A percentile compares a stretch with the other conserved stretches of the same genome.
Conservation (phyloP, 2,888 invertebrate genomes). For the Stegana nigrithorax region DNA sequence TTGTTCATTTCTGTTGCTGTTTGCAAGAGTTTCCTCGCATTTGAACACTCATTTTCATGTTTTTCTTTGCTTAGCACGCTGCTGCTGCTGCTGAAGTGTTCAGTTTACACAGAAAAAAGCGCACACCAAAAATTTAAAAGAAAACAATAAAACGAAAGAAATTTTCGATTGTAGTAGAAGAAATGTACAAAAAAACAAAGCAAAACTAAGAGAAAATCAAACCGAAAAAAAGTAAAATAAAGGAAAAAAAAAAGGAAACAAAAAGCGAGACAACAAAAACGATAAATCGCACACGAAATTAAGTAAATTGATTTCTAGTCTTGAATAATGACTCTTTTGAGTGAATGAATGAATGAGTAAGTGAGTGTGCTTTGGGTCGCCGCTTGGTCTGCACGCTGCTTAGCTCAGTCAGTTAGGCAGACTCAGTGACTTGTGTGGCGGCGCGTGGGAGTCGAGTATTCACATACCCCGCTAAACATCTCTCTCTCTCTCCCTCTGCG, state of each 20-base stretch:
- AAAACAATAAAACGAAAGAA: not conserved
- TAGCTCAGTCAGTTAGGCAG: too few relatives aligned
- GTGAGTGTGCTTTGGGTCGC: not conserved
- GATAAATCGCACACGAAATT: conserved; percentile 17
- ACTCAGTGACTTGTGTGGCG: not conserved
- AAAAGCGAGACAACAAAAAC: conserved; percentile 12
- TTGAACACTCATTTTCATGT: conserved; percentile 7
- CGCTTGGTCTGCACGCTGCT: not conserved
- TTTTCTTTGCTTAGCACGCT: not conserved
- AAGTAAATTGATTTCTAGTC: conserved; percentile 16
- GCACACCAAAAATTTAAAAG: not conserved
- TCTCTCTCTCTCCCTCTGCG: not conserved
- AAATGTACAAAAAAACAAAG: not conserved
- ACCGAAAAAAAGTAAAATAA: too few relatives aligned
- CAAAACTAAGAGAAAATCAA: not conserved
- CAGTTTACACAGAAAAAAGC: not conserved
- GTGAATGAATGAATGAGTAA: not conserved
- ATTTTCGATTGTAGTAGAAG: not conserved
- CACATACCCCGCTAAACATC: too few relatives aligned
- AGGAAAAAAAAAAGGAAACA: too few relatives aligned
- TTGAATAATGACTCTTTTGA: conserved; percentile 17
- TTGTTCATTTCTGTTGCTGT: not conserved
- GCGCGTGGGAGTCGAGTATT: not conserved
- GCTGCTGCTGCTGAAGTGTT: not conserved
- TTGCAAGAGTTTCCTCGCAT: not conserved